These are phyloP conservation scores for Yponomeuta cagnagella DNA, from an alignment of 2,888 invertebrate species.

Conservation along the genomic window DNA sequence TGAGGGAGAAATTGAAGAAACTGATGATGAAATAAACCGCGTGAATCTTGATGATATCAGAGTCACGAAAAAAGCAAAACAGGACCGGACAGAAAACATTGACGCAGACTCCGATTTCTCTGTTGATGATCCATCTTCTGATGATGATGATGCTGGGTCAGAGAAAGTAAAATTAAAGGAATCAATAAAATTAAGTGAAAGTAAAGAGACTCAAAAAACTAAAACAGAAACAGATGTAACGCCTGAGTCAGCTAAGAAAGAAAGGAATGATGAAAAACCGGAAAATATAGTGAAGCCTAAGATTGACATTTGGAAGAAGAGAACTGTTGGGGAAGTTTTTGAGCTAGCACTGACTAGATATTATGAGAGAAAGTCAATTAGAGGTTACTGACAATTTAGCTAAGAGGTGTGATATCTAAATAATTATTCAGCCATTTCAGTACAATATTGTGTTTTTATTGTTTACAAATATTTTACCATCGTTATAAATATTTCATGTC, in stretches of 20 bases:
- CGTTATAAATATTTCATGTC: background rate
- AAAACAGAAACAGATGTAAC: constrained; percentile 23
- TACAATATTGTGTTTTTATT: no score
- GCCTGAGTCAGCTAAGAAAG: constrained; percentile 21
- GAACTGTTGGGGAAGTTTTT: constrained; percentile 86
- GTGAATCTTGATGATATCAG: constrained; percentile 54
- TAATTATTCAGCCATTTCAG: background rate
- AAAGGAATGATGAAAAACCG: constrained; percentile 22
- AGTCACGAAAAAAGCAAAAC: constrained; percentile 53
- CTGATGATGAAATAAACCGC: constrained; percentile 67
- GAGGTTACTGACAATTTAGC: constrained; percentile 37
- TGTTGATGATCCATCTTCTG: constrained; percentile 78
- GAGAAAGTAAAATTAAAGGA: constrained; percentile 28
- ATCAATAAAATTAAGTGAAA: constrained; percentile 25
- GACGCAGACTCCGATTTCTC: constrained; percentile 85
- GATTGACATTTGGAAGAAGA: constrained; percentile 87
- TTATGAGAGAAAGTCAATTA: constrained; percentile 81
- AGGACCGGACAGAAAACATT: constrained; percentile 76
- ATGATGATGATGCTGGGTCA: constrained; percentile 45
- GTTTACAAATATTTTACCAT: no score
- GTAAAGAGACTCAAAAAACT: constrained; percentile 23
- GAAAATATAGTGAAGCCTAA: constrained; percentile 55
- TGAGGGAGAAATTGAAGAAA: constrained; percentile 59
- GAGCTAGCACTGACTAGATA: constrained; percentile 85
- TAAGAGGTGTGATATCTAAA: constrained; percentile 10